phyloP scores from a whole-genome alignment of 2,797 vertebrate genomes.

The Chiloscyllium punctatum region DNA sequence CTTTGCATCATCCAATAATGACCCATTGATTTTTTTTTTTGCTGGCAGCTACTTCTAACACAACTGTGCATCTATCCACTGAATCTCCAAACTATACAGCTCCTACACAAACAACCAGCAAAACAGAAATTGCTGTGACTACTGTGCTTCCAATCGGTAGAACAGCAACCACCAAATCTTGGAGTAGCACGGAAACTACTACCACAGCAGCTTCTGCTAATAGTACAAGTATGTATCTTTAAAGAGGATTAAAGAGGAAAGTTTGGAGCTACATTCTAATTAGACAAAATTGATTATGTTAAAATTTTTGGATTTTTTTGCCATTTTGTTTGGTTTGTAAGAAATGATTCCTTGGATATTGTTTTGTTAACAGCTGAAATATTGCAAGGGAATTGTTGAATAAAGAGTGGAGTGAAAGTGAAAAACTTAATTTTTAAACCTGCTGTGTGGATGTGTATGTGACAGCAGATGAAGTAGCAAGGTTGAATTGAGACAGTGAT shows the following conservation, averaged over 20 bases:
- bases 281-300: background rate
- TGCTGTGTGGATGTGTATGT: background rate
- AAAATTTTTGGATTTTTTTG: background rate
- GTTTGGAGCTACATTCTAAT: background rate
- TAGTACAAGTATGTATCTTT: conserved; percentile 3
- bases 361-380: background rate
- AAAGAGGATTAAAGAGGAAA: background rate
- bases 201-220: background rate
- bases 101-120: background rate
- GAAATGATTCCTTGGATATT: background rate
- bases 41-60: background rate
- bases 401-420: background rate
- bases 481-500: background rate
- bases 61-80: background rate
- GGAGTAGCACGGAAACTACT: background rate
- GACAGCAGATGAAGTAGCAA: background rate
- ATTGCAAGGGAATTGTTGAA: background rate
- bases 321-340: background rate
- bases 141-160: too few relatives aligned
- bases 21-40: background rate
- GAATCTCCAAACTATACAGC: background rate
- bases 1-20: background rate
- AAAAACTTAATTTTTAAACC: background rate
- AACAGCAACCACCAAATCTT: background rate
- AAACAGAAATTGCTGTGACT: background rate